Conservation (phyloP, 2,888 invertebrate species). For the Xestia rhomboidea region DNA sequence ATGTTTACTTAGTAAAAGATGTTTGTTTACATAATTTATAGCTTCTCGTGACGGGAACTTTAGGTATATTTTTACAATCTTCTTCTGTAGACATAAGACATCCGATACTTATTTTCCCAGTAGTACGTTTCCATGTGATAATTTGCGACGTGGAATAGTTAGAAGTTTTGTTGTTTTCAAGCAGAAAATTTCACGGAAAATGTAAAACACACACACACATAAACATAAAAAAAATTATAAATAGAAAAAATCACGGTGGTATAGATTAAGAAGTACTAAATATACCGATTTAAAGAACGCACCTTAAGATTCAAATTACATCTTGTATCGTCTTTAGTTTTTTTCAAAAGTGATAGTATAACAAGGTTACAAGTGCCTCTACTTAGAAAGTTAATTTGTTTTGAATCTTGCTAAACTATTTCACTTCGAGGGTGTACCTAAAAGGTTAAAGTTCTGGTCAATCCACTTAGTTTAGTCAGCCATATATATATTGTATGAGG, state of each 20-base stretch:
- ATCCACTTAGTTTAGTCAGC: conserved; percentile 30
- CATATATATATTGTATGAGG: not conserved
- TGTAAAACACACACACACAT: no score
- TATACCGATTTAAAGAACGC: not conserved
- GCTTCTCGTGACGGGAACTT: no score
- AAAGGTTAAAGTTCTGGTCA: not conserved
- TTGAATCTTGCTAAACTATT: not conserved
- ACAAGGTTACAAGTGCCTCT: not conserved
- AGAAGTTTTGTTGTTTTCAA: not conserved
- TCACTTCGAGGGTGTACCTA: not conserved
- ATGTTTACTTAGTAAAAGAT: no score
- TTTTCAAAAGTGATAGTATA: not conserved
- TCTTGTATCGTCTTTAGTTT: not conserved
- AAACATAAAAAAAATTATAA: no score
- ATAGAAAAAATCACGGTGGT: not conserved
- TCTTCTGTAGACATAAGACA: not conserved
- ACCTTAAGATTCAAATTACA: no score
- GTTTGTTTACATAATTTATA: no score
- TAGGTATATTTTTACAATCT: no score
- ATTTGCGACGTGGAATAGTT: not conserved
- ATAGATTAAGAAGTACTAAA: not conserved
- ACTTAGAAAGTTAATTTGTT: not conserved
- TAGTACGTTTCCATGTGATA: not conserved
- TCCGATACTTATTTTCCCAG: not conserved
- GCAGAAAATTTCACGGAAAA: not conserved